Conservation (phyloP, 2,113 vertebrate genomes). For the Gambusia affinis region DNA sequence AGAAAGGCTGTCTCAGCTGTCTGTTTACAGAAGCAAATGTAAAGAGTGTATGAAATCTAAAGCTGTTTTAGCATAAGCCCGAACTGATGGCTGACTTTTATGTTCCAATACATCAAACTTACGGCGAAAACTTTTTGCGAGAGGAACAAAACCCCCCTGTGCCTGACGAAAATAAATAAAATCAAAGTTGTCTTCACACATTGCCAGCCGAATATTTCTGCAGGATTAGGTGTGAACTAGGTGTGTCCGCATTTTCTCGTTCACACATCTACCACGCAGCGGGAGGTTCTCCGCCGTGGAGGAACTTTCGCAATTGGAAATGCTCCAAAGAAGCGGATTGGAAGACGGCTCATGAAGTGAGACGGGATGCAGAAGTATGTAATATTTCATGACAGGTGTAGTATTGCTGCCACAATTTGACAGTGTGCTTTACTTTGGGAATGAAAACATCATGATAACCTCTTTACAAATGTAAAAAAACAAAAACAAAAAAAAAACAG, state of each 20-base stretch:
- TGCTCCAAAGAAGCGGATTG: background rate
- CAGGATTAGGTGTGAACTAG: background rate
- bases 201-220: background rate
- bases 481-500: no score
- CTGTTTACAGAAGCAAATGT: no score
- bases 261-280: background rate
- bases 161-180: background rate
- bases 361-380: background rate
- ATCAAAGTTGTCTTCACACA: slow-evolving; percentile 3
- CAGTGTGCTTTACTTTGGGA: background rate
- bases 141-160: background rate
- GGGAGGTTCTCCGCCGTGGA: background rate
- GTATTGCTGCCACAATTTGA: background rate
- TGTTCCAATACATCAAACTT: background rate
- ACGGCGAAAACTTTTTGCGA: background rate
- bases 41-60: no score
- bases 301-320: background rate
- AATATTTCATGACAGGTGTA: background rate
- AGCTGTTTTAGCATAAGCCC: background rate
- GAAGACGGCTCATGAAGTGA: background rate
- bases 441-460: background rate
- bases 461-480: no score
- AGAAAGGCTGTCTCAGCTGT: no score
- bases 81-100: background rate
- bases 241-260: background rate